Evolutionary conservation across 1,140 invertebrate species (phyloP).

Genomic region (Asbolus verrucosus): DNA sequence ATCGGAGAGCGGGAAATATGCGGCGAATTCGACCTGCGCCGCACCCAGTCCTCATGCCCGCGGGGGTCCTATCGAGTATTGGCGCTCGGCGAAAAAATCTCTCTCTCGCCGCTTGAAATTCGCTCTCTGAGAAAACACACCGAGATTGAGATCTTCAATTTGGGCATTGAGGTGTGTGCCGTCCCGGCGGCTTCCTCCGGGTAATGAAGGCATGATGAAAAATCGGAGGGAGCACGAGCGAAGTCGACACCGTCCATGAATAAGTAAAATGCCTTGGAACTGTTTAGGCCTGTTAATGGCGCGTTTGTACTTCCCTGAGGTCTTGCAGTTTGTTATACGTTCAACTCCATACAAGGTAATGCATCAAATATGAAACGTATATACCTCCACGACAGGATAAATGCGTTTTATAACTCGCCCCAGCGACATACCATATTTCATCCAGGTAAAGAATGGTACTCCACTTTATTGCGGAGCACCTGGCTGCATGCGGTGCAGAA

Average conservation of each 20-base stretch:
- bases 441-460: no score
- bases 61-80: no score
- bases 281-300: slow-evolving; percentile 19
- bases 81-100: no score
- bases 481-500: no score
- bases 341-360: slow-evolving; percentile 12
- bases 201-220: slow-evolving; percentile 8
- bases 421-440: background rate
- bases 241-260: background rate
- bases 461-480: no score
- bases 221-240: background rate
- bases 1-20: no score
- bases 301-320: slow-evolving; percentile 20
- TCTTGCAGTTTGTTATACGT: slow-evolving; percentile 28
- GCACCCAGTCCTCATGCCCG: no score
- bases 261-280: slow-evolving; percentile 28
- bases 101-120: no score
- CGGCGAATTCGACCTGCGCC: no score
- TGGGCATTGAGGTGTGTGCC: no score
- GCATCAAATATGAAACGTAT: slow-evolving; percentile 29
- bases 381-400: background rate
- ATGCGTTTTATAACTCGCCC: slow-evolving; percentile 23
- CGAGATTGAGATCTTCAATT: background rate
- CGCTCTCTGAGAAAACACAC: no score
- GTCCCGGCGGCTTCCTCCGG: no score